Evolutionary conservation across 2,797 vertebrate species (phyloP), one percentile per base, ranked within the genome.

Genomic region (Clamator glandarius): DNA sequence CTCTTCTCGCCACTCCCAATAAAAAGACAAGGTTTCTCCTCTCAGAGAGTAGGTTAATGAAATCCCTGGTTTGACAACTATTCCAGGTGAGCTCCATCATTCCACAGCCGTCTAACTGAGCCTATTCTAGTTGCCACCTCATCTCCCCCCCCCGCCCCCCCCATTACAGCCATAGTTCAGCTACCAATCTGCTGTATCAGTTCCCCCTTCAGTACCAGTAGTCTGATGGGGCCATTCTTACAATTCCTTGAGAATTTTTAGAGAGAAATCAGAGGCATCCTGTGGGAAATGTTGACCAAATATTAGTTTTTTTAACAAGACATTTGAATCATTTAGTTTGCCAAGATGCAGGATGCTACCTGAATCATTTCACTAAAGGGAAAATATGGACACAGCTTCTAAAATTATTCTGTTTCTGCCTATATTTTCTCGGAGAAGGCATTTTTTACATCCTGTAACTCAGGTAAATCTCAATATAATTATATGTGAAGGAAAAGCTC

Each of bases 391-490:
- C 5, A 3, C 19, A 59, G n/a, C 29, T 69, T 48, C 59, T 69
- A 62, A 89, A 85, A 77, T 26, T n/a, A 13, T 36, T 51, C 1
- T 26, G 3, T 23, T 68, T 63, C 26, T 66, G 18, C 11, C 3
- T 58, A 14, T n/a, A 48, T 78, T 83, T 95, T 85, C n/a, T 23
- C 51, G 21, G 48, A 87, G 52, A 80, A 80, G 4, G 6, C 5
- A 50, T 59, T 87, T 80, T 94, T 48, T 59, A 48, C 5, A 29
- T 72, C 16, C 29, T 63, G 31, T 55, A 89, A 57, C 19, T 81
- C 87, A 84, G 89, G 91, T 90, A 95, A 84, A 86, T 72, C 29
- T 93, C 85, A 93, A 0, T 54, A 58, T 86, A 95, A 97, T 86
- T 89, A 19, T 23, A 79, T 51, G 15, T 93, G 87, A 95, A 90